Base-by-base conservation (phyloP, 2,888 invertebrate genomes). In the Polyommatus icarus region DNA sequence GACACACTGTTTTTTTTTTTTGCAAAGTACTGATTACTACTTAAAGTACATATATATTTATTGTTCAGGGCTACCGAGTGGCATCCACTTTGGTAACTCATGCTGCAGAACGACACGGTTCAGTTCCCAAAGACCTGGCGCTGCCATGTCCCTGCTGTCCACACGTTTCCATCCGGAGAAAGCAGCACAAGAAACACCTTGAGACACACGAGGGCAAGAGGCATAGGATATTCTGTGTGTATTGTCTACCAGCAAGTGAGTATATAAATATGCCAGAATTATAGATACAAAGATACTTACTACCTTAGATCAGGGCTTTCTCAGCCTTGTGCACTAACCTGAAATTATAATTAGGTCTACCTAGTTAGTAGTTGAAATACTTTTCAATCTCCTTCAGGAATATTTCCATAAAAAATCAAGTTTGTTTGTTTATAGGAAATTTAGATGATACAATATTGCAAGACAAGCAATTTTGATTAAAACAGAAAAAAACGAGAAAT, bases 81-180 rank as follows among this genome's bases (percentile, higher is more conserved):
- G 88, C 86, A 0, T 91, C 92, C 0, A 93, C 93, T 0, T 84
- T 94, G 0, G 83, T 92, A 0, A 83, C 86, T 0, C 93, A 94
- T 86, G 82, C 89, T 4, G 89, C 87, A 0, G 90, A 89, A 79
- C 84, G 92, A 0, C 93, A 94, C 86, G 93, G 93, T 79, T 71
- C 82, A 20, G 87, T 87, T 67, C 93, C 93, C 0, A 79, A 81
- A 0, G 85, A 86, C 78, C 84, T 91, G 12, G 89, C 90, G 1
- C 83, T 90, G 5, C 89, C 93, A 0, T 94, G 93, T 59, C 93
- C 93, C 0, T 93, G 93, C 84, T 94, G 93, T 79, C 91, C 92
- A 0, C 92, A 92, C 85, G 91, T 93, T n/a, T 91, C 92, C 20
- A 84, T 89, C 0, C 83, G 91, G 1, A 82, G 91, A 72, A 92